A percentile compares a stretch with the other conserved stretches of the same genome.
Evolutionary conservation across 2,113 vertebrate genomes (phyloP).

Genomic region (Vimba vimba): DNA sequence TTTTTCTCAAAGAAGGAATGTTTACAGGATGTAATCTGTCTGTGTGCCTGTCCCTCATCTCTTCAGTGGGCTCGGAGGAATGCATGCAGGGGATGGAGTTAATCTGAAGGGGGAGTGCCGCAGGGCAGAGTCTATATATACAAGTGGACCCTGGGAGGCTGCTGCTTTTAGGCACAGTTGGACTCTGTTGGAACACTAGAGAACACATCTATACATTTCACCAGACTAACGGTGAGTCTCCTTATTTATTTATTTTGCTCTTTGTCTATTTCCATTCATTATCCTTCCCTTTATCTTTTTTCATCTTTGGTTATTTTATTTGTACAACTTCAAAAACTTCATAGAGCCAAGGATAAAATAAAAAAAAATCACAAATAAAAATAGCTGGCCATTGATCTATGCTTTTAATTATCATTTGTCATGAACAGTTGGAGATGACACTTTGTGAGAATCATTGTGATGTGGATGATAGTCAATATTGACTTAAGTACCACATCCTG

Average conservation of each 20-base stretch:
- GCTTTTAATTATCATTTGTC: neutral
- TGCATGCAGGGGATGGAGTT: constrained; percentile 74
- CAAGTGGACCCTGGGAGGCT: constrained; percentile 69
- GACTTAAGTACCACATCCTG: constrained; percentile 34
- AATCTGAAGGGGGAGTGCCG: constrained; percentile 79
- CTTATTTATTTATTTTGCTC: neutral
- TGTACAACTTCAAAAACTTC: constrained; percentile 7
- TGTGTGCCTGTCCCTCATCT: constrained; percentile 68
- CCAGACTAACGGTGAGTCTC: constrained; percentile 68
- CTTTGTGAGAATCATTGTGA: neutral
- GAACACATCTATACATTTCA: constrained; percentile 64
- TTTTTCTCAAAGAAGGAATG: constrained; percentile 66
- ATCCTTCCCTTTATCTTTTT: constrained; percentile 1
- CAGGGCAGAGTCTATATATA: constrained; percentile 70
- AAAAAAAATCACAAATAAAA: neutral
- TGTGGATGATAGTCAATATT: constrained; percentile 23
- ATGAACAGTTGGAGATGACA: neutral
- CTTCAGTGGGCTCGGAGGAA: constrained; percentile 77
- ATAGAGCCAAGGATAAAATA: neutral
- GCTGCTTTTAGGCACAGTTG: constrained; percentile 74
- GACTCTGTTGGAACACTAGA: constrained; percentile 68
- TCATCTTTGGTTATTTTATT: constrained; percentile 23
- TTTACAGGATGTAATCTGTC: constrained; percentile 78
- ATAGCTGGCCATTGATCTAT: neutral
- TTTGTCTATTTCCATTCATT: constrained; percentile 38